Evolutionary conservation across 1,140 invertebrate species (phyloP).

Genomic region (Samia ricini): DNA sequence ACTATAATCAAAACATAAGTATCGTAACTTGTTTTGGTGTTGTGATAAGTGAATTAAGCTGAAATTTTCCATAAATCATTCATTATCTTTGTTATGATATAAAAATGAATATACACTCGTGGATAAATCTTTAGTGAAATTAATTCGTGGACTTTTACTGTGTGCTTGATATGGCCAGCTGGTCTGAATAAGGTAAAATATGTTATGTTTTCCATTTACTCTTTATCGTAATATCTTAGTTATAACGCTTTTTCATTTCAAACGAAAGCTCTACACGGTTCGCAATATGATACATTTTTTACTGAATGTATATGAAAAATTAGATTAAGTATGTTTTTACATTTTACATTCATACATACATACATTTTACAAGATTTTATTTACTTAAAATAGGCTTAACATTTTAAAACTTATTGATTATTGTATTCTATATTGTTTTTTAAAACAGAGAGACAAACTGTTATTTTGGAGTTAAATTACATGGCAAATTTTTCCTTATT

Average conservation of each 20-base stretch:
- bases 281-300: not conserved
- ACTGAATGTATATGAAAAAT: not conserved
- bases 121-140: constrained; percentile 25
- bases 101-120: constrained; percentile 16
- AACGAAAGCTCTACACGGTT: not conserved
- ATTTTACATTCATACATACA: too few relatives aligned
- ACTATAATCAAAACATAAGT: constrained; percentile 56
- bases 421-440: too few relatives aligned
- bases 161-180: constrained; percentile 46
- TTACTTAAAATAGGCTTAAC: too few relatives aligned
- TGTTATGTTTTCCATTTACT: constrained; percentile 6
- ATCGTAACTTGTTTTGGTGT: constrained; percentile 46
- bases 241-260: not conserved
- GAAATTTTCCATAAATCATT: constrained; percentile 27
- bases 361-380: too few relatives aligned
- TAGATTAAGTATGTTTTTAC: too few relatives aligned
- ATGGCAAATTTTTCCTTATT: too few relatives aligned
- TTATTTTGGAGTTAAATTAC: too few relatives aligned
- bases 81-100: constrained; percentile 22
- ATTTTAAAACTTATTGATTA: too few relatives aligned
- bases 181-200: constrained; percentile 27
- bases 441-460: too few relatives aligned
- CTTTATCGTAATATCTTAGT: not conserved
- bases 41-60: constrained; percentile 27
- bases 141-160: constrained; percentile 27